Evolutionary conservation across 2,888 invertebrate genomes (phyloP).

Genomic region (Axea sp.): DNA sequence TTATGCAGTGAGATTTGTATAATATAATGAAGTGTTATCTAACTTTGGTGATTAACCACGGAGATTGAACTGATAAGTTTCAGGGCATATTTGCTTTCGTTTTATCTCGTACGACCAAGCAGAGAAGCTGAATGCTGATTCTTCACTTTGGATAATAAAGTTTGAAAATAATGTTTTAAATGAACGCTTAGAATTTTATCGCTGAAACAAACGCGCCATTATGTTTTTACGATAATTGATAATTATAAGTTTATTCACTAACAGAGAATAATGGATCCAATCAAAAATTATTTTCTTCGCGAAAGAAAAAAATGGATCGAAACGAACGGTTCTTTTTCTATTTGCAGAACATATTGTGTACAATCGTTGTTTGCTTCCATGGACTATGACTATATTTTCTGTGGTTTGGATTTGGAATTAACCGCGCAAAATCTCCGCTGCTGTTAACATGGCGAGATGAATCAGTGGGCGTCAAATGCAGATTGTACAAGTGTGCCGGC

Average conservation of each 20-base stretch:
- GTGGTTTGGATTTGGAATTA: constrained; percentile 61
- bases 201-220: constrained; percentile 29
- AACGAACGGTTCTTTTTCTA: background rate
- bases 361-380: constrained; percentile 30
- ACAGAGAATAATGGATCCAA: background rate
- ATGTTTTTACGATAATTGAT: constrained; percentile 47
- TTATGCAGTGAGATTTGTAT: constrained; percentile 49
- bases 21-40: constrained; percentile 58
- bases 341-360: constrained; percentile 16
- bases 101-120: constrained; percentile 48
- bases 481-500: constrained; percentile 72
- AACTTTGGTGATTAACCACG: constrained; percentile 58
- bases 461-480: constrained; percentile 75
- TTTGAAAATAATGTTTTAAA: constrained; percentile 54
- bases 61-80: constrained; percentile 59
- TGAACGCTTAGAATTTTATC: constrained; percentile 27
- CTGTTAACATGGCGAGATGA: constrained; percentile 71
- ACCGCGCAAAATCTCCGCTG: constrained; percentile 68
- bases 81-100: constrained; percentile 55
- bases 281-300: constrained; percentile 3
- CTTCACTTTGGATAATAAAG: constrained; percentile 40
- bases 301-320: background rate
- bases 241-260: constrained; percentile 32
- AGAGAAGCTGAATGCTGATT: constrained; percentile 48
- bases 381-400: constrained; percentile 47